phyloP scores from a whole-genome alignment of 1,140 invertebrate species.

The Harlomillsia oculata region DNA sequence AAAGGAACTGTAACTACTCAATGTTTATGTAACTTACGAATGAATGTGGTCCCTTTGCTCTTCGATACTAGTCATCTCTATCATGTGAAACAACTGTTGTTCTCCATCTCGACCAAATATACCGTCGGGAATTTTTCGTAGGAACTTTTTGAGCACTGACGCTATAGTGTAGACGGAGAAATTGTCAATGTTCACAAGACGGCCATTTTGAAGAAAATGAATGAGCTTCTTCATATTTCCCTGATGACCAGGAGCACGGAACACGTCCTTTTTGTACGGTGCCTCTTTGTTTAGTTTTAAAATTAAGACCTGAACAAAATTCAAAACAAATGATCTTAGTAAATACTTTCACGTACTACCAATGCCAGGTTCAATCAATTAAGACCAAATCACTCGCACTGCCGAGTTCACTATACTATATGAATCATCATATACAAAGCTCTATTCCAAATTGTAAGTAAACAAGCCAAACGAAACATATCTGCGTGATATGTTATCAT shows the following conservation, averaged over 20 bases:
- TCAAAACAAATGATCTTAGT: neutral
- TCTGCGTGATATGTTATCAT: too few relatives aligned
- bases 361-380: too few relatives aligned
- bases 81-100: constrained; percentile 76
- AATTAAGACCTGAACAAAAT: constrained; percentile 61
- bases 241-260: constrained; percentile 86
- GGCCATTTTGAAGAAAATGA: constrained; percentile 85
- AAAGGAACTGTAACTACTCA: too few relatives aligned
- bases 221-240: constrained; percentile 92
- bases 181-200: constrained; percentile 93
- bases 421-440: too few relatives aligned
- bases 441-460: too few relatives aligned
- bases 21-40: too few relatives aligned
- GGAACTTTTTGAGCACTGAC: constrained; percentile 93
- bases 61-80: constrained; percentile 63
- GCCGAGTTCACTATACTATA: too few relatives aligned
- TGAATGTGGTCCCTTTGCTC: constrained; percentile 85
- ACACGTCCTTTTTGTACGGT: constrained; percentile 82
- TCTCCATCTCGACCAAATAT: constrained; percentile 87
- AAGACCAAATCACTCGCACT: too few relatives aligned
- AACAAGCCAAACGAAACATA: too few relatives aligned
- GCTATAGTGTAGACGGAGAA: constrained; percentile 97
- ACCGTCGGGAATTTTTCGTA: constrained; percentile 92
- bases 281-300: constrained; percentile 91
- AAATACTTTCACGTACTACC: too few relatives aligned